Conservation (phyloP, 2,797 vertebrate species). For the Okamejei kenojei region DNA sequence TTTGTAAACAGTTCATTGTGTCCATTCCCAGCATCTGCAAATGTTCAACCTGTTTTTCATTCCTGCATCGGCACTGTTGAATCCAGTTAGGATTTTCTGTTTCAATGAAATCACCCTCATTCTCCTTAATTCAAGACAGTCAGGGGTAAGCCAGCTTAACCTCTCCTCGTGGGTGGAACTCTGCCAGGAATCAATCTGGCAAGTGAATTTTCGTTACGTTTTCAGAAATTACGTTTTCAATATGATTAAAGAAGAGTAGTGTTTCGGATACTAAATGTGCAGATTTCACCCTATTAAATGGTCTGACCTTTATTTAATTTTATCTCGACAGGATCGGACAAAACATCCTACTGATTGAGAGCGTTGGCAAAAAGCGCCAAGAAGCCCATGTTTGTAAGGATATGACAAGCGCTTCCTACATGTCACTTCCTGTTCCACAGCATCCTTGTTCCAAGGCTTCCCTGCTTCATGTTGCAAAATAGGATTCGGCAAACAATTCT, state of each 20-base stretch:
- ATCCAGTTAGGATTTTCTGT: too few relatives aligned
- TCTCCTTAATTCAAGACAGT: too few relatives aligned
- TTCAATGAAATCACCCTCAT: too few relatives aligned
- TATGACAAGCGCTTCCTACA: constrained; percentile 54
- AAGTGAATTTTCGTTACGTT: too few relatives aligned
- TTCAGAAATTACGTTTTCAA: too few relatives aligned
- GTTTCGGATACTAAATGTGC: not conserved
- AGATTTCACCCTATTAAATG: not conserved
- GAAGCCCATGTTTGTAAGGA: constrained; percentile 49
- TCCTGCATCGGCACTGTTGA: too few relatives aligned
- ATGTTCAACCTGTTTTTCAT: not conserved
- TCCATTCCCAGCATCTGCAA: too few relatives aligned
- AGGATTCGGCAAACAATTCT: constrained; percentile 19
- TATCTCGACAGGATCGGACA: constrained; percentile 17
- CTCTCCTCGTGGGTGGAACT: too few relatives aligned
- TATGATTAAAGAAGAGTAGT: not conserved
- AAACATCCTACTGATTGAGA: constrained; percentile 50
- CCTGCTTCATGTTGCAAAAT: constrained; percentile 22
- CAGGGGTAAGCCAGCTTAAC: too few relatives aligned
- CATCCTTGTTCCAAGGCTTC: constrained; percentile 32
- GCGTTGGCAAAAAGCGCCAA: constrained; percentile 47
- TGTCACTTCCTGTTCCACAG: constrained; percentile 61
- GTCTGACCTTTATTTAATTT: not conserved
- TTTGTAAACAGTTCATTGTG: too few relatives aligned
- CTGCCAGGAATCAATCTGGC: too few relatives aligned